Percentiles rank a stretch among this genome's conserved stretches.
Conservation (phyloP, 2,888 invertebrate genomes). For the Biston stratarius region DNA sequence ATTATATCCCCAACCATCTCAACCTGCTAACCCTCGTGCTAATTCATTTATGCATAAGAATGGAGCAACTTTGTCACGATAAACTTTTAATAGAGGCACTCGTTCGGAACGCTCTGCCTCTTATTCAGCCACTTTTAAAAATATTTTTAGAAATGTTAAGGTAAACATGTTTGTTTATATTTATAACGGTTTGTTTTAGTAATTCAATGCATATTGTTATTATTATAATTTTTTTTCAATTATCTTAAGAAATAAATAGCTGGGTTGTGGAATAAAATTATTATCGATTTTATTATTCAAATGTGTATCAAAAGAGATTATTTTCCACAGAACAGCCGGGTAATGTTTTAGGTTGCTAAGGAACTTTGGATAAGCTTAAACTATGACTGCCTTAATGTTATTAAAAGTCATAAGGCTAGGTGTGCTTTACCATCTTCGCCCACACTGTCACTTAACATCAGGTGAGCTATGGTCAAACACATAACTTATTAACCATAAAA, state of each 20-base stretch:
- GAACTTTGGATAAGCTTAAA: too few species aligned
- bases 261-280: neutral
- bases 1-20: constrained; percentile 40
- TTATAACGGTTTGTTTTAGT: constrained; percentile 13
- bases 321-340: too few species aligned
- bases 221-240: neutral
- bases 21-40: constrained; percentile 50
- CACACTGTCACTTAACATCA: too few species aligned
- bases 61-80: constrained; percentile 54
- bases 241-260: neutral
- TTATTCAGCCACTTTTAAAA: constrained; percentile 48
- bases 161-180: constrained; percentile 34
- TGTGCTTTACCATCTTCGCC: too few species aligned
- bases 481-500: too few species aligned
- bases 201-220: constrained; percentile 2
- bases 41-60: constrained; percentile 68
- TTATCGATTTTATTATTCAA: neutral
- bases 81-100: constrained; percentile 66
- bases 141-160: constrained; percentile 26
- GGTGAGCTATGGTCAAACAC: too few species aligned
- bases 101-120: constrained; percentile 57
- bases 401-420: too few species aligned
- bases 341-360: too few species aligned
- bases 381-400: too few species aligned
- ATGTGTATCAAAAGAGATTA: too few species aligned